phyloP scores from a whole-genome alignment of 2,797 vertebrate genomes.

The Myioborus miniatus region DNA sequence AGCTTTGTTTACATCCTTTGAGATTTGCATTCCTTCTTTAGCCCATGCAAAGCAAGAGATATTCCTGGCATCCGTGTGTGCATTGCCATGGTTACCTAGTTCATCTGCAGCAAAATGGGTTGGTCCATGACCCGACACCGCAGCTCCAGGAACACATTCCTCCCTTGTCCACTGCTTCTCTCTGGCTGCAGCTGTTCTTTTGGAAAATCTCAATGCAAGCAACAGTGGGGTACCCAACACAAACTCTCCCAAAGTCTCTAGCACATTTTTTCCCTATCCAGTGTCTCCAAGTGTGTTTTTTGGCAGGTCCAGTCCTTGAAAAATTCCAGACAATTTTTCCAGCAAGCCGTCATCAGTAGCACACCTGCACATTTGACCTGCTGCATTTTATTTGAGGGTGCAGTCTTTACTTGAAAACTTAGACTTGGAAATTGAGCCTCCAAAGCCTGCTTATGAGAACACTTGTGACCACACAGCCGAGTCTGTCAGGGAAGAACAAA shows the following conservation, averaged over 20 bases:
- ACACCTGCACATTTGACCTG: neutral
- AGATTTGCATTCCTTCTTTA: conserved; percentile 29
- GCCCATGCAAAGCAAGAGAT: conserved; percentile 24
- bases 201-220: neutral
- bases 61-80: neutral
- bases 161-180: neutral
- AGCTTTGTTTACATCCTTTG: conserved; percentile 19
- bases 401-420: neutral
- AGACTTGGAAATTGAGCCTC: neutral
- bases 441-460: neutral
- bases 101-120: conserved; percentile 16
- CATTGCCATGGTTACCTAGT: conserved; percentile 53
- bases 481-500: neutral
- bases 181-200: accelerated
- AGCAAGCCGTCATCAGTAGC: neutral
- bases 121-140: neutral
- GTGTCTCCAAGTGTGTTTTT: neutral
- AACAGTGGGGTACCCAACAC: neutral
- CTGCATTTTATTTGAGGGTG: neutral
- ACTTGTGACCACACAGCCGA: neutral
- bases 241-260: neutral
- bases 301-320: neutral
- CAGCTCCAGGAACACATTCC: neutral
- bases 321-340: neutral
- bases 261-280: accelerated